A percentile compares a stretch with the other conserved stretches of the same genome.
phyloP scores from a whole-genome alignment of 2,888 invertebrate genomes.

The Lampropteryx suffumata region DNA sequence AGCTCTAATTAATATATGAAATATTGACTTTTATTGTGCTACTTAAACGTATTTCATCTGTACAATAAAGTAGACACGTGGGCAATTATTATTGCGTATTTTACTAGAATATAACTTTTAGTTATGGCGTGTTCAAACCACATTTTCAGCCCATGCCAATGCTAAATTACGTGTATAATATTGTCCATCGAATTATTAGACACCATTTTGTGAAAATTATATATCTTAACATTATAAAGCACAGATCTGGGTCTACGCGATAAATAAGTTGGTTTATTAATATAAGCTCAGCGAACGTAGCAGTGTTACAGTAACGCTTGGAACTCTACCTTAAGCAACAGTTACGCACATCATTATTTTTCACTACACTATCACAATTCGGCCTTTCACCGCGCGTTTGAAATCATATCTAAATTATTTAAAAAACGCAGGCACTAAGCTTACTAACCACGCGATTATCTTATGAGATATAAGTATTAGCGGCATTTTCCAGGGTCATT shows the following conservation, averaged over 20 bases:
- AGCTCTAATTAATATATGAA: constrained; percentile 16
- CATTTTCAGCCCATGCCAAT: no score
- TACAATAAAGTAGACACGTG: not conserved
- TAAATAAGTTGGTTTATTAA: no score
- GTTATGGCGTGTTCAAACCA: no score
- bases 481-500: constrained; percentile 16
- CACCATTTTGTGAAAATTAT: no score
- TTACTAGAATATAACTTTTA: not conserved
- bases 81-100: not conserved
- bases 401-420: constrained; percentile 4
- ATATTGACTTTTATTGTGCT: constrained; percentile 3
- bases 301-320: not conserved
- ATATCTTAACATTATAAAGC: no score
- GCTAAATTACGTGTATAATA: no score
- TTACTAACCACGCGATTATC: constrained; percentile 7
- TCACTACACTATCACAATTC: constrained; percentile 8
- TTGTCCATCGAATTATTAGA: no score
- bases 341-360: constrained; percentile 1
- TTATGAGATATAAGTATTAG: constrained; percentile 28
- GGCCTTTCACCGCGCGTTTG: not conserved
- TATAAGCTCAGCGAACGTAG: not conserved
- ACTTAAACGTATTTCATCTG: not conserved
- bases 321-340: not conserved
- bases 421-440: not conserved
- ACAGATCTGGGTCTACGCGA: no score